A percentile compares a stretch with the other conserved stretches of the same genome.
phyloP scores from a whole-genome alignment of 2,113 vertebrate genomes.

The Ctenodactylus gundi region DNA sequence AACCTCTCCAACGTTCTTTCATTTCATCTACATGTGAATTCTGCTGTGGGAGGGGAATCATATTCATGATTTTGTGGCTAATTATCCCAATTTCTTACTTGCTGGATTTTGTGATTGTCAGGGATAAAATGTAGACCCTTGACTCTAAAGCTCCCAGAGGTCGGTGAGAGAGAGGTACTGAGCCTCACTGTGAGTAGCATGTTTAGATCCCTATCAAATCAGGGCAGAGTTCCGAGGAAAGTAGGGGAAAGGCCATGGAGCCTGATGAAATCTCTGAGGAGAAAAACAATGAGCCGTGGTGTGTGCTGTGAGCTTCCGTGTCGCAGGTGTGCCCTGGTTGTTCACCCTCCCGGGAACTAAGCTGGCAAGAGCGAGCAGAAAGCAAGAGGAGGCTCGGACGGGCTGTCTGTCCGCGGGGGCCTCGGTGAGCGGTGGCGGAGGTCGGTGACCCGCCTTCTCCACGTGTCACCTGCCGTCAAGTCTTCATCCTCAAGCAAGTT shows the following conservation, averaged over 20 bases:
- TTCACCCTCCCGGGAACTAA: background rate
- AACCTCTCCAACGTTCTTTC: too few species aligned
- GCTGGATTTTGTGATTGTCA: background rate
- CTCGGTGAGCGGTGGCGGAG: too few species aligned
- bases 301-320: background rate
- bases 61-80: background rate
- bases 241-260: conserved; percentile 40
- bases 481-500: background rate
- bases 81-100: background rate
- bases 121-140: background rate
- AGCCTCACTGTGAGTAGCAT: background rate
- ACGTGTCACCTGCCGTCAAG: background rate
- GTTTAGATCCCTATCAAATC: conserved; percentile 7
- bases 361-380: background rate
- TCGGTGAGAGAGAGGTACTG: background rate
- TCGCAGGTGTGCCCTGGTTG: background rate
- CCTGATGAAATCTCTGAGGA: background rate
- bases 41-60: background rate
- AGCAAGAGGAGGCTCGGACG: too few species aligned
- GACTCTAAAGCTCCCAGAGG: background rate
- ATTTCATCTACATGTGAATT: background rate
- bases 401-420: too few species aligned
- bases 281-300: background rate
- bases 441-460: too few species aligned
- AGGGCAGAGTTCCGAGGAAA: conserved; percentile 36